Percentiles rank a stretch among this genome's conserved stretches.
Evolutionary conservation across 2,888 invertebrate species (phyloP).

Genomic region (Erannis defoliaria): DNA sequence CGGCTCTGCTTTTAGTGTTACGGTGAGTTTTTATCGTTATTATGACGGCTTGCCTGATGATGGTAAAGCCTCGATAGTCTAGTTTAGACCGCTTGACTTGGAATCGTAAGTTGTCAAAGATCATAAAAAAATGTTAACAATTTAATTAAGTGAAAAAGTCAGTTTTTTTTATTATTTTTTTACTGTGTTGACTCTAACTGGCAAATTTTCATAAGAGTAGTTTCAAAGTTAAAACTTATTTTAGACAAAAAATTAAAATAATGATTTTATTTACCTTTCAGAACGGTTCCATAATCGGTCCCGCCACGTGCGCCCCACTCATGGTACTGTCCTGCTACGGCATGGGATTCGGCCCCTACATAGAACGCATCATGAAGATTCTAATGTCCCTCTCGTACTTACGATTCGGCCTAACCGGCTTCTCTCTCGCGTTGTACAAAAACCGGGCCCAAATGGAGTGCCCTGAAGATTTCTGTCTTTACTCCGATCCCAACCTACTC

Average conservation of each 20-base stretch:
- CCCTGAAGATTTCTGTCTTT: conserved; percentile 81
- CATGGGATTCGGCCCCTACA: conserved; percentile 86
- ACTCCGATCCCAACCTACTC: conserved; percentile 87
- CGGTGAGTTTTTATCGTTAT: conserved; percentile 72
- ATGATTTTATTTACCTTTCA: conserved; percentile 62
- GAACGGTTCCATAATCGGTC: conserved; percentile 88
- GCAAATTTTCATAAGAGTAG: too few species aligned
- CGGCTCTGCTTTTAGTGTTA: conserved; percentile 87
- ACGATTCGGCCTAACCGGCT: conserved; percentile 90
- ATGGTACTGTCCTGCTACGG: conserved; percentile 87
- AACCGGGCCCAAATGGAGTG: conserved; percentile 88
- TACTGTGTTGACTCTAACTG: too few species aligned
- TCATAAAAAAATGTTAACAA: too few species aligned
- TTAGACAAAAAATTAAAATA: too few species aligned
- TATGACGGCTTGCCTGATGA: too few species aligned
- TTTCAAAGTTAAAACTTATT: too few species aligned
- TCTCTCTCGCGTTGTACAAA: conserved; percentile 85
- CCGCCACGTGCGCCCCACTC: conserved; percentile 84
- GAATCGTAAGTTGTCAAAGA: too few species aligned
- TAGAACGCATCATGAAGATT: conserved; percentile 83
- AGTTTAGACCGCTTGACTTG: too few species aligned
- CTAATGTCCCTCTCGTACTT: conserved; percentile 88
- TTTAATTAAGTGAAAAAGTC: too few species aligned
- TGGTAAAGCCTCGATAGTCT: too few species aligned
- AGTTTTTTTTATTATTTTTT: too few species aligned